Evolutionary conservation across 2,888 invertebrate species (phyloP), one percentile per base, ranked within the genome.

Genomic region (Anorthoa munda): DNA sequence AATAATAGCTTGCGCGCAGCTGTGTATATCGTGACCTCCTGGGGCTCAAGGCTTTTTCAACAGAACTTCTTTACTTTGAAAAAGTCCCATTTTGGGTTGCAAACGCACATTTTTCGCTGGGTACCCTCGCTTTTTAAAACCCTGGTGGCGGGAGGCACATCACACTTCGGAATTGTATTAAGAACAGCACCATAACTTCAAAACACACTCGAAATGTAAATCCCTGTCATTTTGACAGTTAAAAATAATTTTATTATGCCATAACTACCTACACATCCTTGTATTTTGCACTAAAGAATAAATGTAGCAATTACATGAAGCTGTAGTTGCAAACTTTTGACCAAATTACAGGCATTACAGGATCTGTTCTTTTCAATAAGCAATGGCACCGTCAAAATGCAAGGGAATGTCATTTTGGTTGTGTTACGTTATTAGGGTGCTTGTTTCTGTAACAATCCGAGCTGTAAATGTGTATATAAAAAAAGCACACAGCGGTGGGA

Each of bases 1-100:
- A 93, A 93, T 90, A 87, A 90, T 93, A 93, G 95, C 93, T 95
- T 94, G 92, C 93, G 95, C 95, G 95, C 95, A 93, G 94, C 95
- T 95, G 95, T 96, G 95, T 95, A 93, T 91, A 92, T 91, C 95
- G 95, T 95, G 90, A 92, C 93, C 92, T 93, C 81, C 90, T 95
- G 95, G 95, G 95, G 95, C 95, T 95, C 73, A 86, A 77, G 85
- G 85, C 88, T 89, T 88, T 93, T 92, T 90, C 92, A 90, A 90
- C 77, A 76, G 68, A 82, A 83, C 71, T 70, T 76, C 76, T 74
- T 81, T 66, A 79, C 81, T 91, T 91, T 92, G 91, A 88, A 87
- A 91, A 86, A 88, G 89, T 89, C 84, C 74, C 75, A 83, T 68
- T 71, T 66, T 87, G 88, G 89, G 91, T 89, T 88, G 85, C 72